phyloP scores from a whole-genome alignment of 2,797 vertebrate species.

The Simalia tracyae region DNA sequence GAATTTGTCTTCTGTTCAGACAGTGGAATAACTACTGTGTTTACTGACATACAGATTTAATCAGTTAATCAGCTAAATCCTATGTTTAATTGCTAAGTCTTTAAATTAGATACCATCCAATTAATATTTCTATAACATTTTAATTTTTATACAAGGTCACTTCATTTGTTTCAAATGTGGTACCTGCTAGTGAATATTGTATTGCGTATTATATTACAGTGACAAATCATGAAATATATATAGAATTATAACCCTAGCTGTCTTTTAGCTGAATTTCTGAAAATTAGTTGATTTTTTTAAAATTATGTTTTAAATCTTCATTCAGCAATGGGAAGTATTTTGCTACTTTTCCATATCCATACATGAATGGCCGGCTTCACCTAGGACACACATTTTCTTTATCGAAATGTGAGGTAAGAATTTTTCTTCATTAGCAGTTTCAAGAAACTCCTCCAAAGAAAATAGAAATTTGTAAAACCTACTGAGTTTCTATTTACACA shows the following conservation, averaged over 20 bases:
- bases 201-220: neutral
- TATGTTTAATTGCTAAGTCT: neutral
- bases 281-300: neutral
- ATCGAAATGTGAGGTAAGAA: slow-evolving; percentile 94
- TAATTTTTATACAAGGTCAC: neutral
- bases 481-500: neutral
- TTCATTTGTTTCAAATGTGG: neutral
- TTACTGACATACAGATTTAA: neutral
- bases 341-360: slow-evolving; percentile 95
- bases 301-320: slow-evolving; percentile 25
- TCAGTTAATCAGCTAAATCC: neutral
- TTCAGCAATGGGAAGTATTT: slow-evolving; percentile 89
- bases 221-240: neutral
- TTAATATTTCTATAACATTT: neutral
- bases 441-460: neutral
- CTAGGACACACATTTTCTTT: slow-evolving; percentile 96
- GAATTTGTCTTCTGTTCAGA: neutral
- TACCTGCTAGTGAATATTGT: neutral
- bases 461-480: neutral
- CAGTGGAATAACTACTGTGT: neutral
- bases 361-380: slow-evolving; percentile 97
- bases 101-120: neutral
- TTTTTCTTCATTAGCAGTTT: slow-evolving; percentile 18
- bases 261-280: neutral
- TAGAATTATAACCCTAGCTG: neutral